Evolutionary conservation across 2,888 invertebrate genomes (phyloP), one percentile per base, ranked within the genome.

Genomic region (Omphaloscelis lunosa): DNA sequence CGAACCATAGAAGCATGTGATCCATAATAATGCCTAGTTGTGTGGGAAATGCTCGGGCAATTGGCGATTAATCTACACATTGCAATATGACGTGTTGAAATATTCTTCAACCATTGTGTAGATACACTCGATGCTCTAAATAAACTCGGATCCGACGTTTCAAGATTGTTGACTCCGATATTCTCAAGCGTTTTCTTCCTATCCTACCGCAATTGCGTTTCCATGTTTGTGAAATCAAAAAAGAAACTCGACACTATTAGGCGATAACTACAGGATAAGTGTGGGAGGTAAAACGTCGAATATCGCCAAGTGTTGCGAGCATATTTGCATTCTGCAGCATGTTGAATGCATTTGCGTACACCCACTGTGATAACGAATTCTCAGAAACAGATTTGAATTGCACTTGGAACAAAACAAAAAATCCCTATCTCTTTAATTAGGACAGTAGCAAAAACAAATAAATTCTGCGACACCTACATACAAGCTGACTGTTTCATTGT

Each of bases 311-410:
- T 88, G 87, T 91, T 90, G 90, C 88, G 78, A 89, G 85, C 79
- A 90, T 89, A 94, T 94, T 94, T 92, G 93, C 94, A 94, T 94
- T 91, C 88, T 88, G 88, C 89, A 87, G 77, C 89, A 90, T 89
- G 82, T 89, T 89, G 82, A 90, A 89, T 91, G 90, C 90, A 89
- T 90, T 90, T 86, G 89, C 90, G 82, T 85, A 91, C 93, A 89
- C 94, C 93, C 91, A 94, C 94, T 78, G 62, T 70, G 79, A 86
- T 87, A 88, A 82, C 87, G 74, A 85, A 87, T 90, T 85, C 87
- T 79, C 83, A 85, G 86, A 70, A 76, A 74, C 39, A 48, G 48
- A 72, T 81, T 75, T 81, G 81, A 83, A 83, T 86, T 80, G 73
- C 73, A 87, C 77, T 69, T 72, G 74, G 77, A 83, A 86, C 62